These are phyloP conservation scores for Syrista parreyssii DNA, from an alignment of 2,888 invertebrate genomes.

Conservation along the genomic window DNA sequence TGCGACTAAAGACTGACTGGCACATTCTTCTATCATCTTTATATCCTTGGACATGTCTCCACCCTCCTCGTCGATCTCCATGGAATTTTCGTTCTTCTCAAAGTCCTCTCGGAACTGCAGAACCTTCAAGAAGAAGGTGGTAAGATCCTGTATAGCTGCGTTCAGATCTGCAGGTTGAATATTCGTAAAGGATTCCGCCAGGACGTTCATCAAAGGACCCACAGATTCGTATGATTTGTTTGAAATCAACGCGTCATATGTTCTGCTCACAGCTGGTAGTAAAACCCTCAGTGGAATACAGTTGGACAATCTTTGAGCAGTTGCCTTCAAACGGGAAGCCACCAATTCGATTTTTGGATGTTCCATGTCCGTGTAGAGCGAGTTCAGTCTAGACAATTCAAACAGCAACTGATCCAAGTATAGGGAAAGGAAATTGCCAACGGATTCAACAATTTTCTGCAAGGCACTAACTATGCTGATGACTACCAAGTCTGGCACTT, in stretches of 20 bases:
- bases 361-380: constrained; percentile 52
- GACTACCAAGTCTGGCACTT: constrained; percentile 73
- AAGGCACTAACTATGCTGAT: constrained; percentile 82
- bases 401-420: constrained; percentile 80
- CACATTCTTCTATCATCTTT: constrained; percentile 76
- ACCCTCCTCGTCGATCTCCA: constrained; percentile 59
- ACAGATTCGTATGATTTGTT: constrained; percentile 73
- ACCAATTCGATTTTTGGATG: constrained; percentile 65
- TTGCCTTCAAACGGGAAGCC: constrained; percentile 71
- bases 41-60: constrained; percentile 65
- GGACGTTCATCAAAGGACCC: constrained; percentile 79
- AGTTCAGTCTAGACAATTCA: constrained; percentile 71
- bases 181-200: constrained; percentile 78
- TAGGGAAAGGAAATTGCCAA: constrained; percentile 87
- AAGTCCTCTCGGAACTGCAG: constrained; percentile 75
- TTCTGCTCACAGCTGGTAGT: constrained; percentile 78
- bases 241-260: constrained; percentile 73
- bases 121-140: constrained; percentile 79
- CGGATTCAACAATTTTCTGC: constrained; percentile 83
- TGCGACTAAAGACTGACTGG: constrained; percentile 81
- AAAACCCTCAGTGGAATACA: constrained; percentile 80
- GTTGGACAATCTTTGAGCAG: constrained; percentile 76
- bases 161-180: constrained; percentile 75
- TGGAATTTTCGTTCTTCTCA: constrained; percentile 19
- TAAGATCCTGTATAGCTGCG: constrained; percentile 75